Conservation (phyloP, 1,140 invertebrate genomes). For the Ceratosolen fusciceps region DNA sequence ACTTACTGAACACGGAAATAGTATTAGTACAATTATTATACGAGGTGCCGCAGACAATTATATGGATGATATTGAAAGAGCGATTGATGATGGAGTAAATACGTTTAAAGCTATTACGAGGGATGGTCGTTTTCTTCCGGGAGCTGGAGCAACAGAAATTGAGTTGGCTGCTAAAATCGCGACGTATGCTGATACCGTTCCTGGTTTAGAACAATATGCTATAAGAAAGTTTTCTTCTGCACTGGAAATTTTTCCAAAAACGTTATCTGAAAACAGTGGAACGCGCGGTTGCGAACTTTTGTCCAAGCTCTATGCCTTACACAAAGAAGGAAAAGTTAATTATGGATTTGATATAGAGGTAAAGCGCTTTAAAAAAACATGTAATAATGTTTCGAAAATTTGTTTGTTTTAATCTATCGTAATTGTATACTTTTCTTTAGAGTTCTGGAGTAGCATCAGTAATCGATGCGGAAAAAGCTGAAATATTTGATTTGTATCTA, state of each 20-base stretch:
- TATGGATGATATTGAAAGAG: conserved; percentile 99
- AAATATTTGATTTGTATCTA: conserved; percentile 88
- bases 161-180: conserved; percentile 91
- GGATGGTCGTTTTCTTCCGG: conserved; percentile 87
- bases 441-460: conserved; percentile 75
- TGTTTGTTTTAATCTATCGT: neutral
- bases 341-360: conserved; percentile 92
- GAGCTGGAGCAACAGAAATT: conserved; percentile 95
- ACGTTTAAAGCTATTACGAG: conserved; percentile 89
- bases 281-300: conserved; percentile 88
- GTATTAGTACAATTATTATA: conserved; percentile 93
- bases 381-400: neutral
- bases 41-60: conserved; percentile 97
- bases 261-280: conserved; percentile 95
- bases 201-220: conserved; percentile 97
- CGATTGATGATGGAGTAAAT: conserved; percentile 98
- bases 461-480: conserved; percentile 81
- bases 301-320: conserved; percentile 92
- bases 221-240: conserved; percentile 95
- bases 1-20: conserved; percentile 84
- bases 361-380: conserved; percentile 45
- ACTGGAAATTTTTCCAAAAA: conserved; percentile 91
- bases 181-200: conserved; percentile 89
- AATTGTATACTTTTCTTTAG: conserved; percentile 55
- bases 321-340: conserved; percentile 89